Percentiles rank a stretch among this genome's conserved stretches.
Evolutionary conservation across 2,797 vertebrate species (phyloP).

Genomic region (Cuniculus paca): DNA sequence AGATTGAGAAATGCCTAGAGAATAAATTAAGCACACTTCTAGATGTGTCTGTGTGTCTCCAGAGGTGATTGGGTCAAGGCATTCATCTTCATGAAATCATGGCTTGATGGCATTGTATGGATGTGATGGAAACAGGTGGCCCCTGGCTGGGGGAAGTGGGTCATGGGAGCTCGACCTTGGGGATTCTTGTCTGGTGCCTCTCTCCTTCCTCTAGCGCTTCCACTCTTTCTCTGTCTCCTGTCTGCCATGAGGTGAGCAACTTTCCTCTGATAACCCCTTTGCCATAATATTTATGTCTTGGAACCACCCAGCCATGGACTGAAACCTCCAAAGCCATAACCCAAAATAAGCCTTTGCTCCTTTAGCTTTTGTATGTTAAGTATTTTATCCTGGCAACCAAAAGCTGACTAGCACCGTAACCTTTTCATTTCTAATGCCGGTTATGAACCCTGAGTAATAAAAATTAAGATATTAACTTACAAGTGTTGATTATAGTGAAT

Average conservation of each 20-base stretch:
- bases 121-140: neutral
- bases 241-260: neutral
- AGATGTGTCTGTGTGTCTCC: neutral
- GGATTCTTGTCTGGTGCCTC: neutral
- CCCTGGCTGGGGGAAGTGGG: neutral
- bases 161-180: neutral
- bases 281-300: neutral
- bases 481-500: neutral
- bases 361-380: neutral
- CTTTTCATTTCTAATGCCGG: neutral
- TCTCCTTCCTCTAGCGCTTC: neutral
- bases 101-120: neutral
- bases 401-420: neutral
- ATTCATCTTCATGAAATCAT: neutral
- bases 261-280: neutral
- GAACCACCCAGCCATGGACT: neutral
- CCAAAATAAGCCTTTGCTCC: neutral
- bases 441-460: constrained; percentile 31
- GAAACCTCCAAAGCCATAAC: neutral
- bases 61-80: neutral
- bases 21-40: neutral
- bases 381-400: neutral
- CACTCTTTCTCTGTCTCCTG: neutral
- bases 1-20: neutral
- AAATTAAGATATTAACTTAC: neutral